A percentile compares a stretch with the other conserved stretches of the same genome.
Conservation (phyloP, 2,888 invertebrate genomes). For the Polia nebulosa region DNA sequence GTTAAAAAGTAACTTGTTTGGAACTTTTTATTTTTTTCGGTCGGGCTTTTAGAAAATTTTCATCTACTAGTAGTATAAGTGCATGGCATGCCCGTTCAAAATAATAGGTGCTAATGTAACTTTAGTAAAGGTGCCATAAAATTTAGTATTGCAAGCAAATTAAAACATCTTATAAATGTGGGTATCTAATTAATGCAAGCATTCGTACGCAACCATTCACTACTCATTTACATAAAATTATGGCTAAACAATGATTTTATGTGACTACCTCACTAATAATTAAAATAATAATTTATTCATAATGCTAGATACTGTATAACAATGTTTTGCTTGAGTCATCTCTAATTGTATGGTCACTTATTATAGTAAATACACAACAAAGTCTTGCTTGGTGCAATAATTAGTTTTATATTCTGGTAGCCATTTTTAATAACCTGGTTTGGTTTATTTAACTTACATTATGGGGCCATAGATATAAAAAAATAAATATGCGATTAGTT, state of each 20-base stretch:
- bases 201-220: not conserved
- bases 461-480: no score
- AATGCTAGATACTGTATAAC: not conserved
- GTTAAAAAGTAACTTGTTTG: no score
- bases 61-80: no score
- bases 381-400: not conserved
- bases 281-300: conserved; percentile 8
- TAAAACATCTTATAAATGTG: not conserved
- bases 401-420: not conserved
- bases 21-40: no score
- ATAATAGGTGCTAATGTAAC: not conserved
- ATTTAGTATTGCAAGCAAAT: not conserved
- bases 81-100: no score
- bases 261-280: not conserved
- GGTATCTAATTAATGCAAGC: conserved; percentile 3
- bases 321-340: not conserved
- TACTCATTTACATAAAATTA: conserved; percentile 10
- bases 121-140: not conserved
- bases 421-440: not conserved
- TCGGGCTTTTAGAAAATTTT: no score
- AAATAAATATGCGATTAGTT: no score
- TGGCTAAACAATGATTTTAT: not conserved
- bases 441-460: not conserved
- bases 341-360: conserved; percentile 3
- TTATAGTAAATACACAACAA: not conserved